Percentiles rank a stretch among this genome's conserved stretches.
Conservation (phyloP, 2,797 vertebrate genomes). For the Coilia nasus region DNA sequence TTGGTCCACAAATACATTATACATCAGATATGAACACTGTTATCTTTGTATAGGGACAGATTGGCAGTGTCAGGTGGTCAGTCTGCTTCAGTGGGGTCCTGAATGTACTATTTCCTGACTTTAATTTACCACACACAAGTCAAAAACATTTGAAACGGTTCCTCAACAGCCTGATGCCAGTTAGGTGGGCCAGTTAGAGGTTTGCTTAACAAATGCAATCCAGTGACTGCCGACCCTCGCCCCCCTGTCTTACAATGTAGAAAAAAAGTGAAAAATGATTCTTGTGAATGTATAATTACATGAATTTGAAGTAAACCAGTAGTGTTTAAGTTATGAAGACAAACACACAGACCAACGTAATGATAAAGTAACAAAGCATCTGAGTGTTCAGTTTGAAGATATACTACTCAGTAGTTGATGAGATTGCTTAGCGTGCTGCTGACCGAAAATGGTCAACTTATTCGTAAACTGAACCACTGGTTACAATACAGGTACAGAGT, state of each 20-base stretch:
- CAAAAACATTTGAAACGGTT: background rate
- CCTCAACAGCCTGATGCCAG: background rate
- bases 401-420: background rate
- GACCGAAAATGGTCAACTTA: background rate
- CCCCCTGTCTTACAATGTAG: no score
- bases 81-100: background rate
- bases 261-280: no score
- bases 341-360: no score
- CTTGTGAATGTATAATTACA: no score
- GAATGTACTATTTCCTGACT: background rate
- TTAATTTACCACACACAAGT: background rate
- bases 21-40: background rate
- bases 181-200: background rate
- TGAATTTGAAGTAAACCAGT: no score
- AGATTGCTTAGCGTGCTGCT: background rate
- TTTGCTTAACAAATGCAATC: background rate
- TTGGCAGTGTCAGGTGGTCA: background rate
- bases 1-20: slow-evolving; percentile 58
- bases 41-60: background rate
- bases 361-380: background rate
- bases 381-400: background rate
- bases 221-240: no score
- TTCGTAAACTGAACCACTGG: background rate
- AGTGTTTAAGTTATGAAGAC: no score
- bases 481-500: background rate